Evolutionary conservation across 2,888 invertebrate genomes (phyloP).

Genomic region (Melipona bicolor): DNA sequence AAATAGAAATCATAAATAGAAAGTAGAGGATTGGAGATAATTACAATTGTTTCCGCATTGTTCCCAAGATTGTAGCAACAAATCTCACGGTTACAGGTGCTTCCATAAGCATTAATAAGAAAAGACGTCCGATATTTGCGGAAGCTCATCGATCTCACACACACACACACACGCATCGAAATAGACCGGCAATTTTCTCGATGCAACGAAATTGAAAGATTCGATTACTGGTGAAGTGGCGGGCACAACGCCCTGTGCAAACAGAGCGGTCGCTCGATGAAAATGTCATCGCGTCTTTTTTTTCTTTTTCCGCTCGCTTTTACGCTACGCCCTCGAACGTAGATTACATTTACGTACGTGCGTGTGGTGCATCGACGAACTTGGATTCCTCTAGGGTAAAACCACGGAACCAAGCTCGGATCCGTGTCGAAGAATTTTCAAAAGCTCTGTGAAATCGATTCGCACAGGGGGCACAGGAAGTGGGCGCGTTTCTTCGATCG

Average conservation of each 20-base stretch:
- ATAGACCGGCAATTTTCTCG: constrained; percentile 43
- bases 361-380: not conserved
- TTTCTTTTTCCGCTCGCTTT: too few relatives aligned
- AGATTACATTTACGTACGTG: too few relatives aligned
- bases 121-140: constrained; percentile 31
- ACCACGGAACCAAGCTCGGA: not conserved
- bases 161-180: constrained; percentile 16
- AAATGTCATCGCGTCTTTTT: constrained; percentile 1
- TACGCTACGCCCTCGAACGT: not conserved
- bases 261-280: constrained; percentile 24
- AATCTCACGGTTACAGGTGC: constrained; percentile 52
- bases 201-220: constrained; percentile 16
- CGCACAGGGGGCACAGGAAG: constrained; percentile 12
- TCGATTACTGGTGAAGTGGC: constrained; percentile 12
- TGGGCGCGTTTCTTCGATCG: constrained; percentile 46
- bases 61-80: constrained; percentile 39
- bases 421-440: constrained; percentile 20
- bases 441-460: constrained; percentile 46
- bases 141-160: constrained; percentile 47
- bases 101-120: constrained; percentile 37
- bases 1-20: constrained; percentile 5
- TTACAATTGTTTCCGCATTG: constrained; percentile 31
- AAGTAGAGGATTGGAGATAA: not conserved
- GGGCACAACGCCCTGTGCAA: constrained; percentile 34
- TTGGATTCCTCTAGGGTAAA: not conserved